phyloP scores from a whole-genome alignment of 23 tunicate species.

The Oikopleura albicans region DNA sequence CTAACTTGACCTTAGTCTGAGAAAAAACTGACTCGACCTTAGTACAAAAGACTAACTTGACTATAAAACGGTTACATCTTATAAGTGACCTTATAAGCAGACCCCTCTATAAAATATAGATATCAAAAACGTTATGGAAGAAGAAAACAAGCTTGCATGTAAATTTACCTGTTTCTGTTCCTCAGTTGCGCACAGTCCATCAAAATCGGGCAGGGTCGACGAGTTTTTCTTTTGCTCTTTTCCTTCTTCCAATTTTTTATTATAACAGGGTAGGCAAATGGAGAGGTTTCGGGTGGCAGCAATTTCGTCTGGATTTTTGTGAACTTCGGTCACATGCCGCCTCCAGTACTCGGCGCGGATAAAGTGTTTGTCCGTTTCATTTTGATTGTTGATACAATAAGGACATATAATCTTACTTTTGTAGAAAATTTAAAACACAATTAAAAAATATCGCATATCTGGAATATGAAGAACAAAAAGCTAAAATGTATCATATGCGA shows the following conservation, averaged over 20 bases:
- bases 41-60: too few relatives aligned
- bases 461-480: too few relatives aligned
- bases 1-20: too few relatives aligned
- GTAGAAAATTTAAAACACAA: too few relatives aligned
- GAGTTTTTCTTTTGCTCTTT: not conserved
- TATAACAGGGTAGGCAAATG: not conserved
- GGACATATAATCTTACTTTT: slow-evolving; percentile 8
- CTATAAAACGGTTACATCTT: too few relatives aligned
- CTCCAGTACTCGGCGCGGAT: slow-evolving; percentile 13
- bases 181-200: not conserved
- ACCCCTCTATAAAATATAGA: too few relatives aligned
- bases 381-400: not conserved
- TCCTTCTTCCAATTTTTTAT: not conserved
- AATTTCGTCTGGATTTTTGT: not conserved
- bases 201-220: not conserved
- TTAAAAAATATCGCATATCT: too few relatives aligned
- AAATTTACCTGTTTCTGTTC: not conserved
- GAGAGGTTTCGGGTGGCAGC: not conserved
- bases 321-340: slow-evolving; percentile 15
- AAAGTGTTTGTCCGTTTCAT: not conserved
- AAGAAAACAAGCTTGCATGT: too few relatives aligned
- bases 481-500: too few relatives aligned
- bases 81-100: too few relatives aligned
- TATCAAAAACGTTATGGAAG: too few relatives aligned
- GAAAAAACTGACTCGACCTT: too few relatives aligned